Evolutionary conservation across 2,797 vertebrate genomes (phyloP), one percentile per base, ranked within the genome.

Genomic region (Cossypha niveicapilla): DNA sequence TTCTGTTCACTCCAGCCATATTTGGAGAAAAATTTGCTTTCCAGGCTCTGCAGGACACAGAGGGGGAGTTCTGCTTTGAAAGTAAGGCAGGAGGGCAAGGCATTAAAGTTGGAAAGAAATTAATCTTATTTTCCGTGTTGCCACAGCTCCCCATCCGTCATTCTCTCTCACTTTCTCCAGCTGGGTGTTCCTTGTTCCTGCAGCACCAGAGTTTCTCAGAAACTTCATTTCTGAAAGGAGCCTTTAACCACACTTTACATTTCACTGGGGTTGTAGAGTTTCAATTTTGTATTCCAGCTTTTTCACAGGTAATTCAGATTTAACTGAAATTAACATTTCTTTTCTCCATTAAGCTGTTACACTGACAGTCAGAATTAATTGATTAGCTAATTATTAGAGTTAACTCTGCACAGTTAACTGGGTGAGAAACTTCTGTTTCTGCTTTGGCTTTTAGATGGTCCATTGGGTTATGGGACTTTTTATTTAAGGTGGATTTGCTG

Each of bases 11-110:
- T 50, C 74, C 65, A 79, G 24, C 94, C 83, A 67, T 92, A 77
- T 93, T 95, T 88, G 95, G 95, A 90, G 90, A 94, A 82, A 87
- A 92, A 90, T 57, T 63, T 87, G 88, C 71, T 82, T 86, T 58
- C 71, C 54, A 2, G 0, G 1, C 74, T 35, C 7, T 37, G 30
- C 76, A n/a, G 73, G 84, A 24, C 45, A 37, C 44, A 7, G 14
- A 68, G 89, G 70, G 85, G 84, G 77, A 89, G 39, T 53, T 68
- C 32, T 82, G 66, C 88, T 90, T 90, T 78, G 48, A 76, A 86
- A 86, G 57, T 63, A 5, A 75, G 42, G 42, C 42, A n/a, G 28
- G 56, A 77, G 66, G 30, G 47, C 66, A 72, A 86, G 54, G 41
- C 58, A 3, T 18, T 57, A 4, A 57, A 68, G 39, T 70, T 35